phyloP scores from a whole-genome alignment of 1,140 invertebrate genomes.

The Cotesia typhae region DNA sequence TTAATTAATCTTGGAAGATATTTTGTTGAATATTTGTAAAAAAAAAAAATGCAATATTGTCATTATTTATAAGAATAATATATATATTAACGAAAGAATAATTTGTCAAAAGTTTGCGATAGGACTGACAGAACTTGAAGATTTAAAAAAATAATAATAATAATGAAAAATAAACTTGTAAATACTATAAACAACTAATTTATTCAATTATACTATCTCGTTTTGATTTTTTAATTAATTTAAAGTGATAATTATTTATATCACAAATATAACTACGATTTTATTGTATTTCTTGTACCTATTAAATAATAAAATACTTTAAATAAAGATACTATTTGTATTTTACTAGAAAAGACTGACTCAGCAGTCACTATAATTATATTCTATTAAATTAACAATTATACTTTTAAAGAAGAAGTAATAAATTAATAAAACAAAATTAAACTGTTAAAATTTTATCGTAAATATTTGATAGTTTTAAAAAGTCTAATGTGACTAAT shows the following conservation, averaged over 20 bases:
- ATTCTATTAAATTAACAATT: background rate
- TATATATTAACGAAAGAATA: no score
- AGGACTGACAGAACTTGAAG: background rate
- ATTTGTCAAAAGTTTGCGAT: background rate
- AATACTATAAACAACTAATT: conserved; percentile 24
- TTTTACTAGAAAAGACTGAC: conserved; percentile 14
- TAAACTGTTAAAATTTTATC: conserved; percentile 12
- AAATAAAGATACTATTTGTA: conserved; percentile 3
- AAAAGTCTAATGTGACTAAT: background rate
- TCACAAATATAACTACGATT: conserved; percentile 16
- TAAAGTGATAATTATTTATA: background rate
- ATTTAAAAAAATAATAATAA: background rate
- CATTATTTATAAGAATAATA: no score
- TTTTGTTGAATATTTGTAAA: no score
- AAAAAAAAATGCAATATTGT: no score
- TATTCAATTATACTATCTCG: conserved; percentile 25
- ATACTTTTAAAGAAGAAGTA: background rate
- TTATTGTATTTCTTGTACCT: conserved; percentile 10
- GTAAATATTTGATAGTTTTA: background rate
- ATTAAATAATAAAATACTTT: conserved; percentile 8
- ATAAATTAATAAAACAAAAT: background rate
- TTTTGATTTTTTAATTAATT: conserved; percentile 19
- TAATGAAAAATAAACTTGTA: conserved; percentile 9
- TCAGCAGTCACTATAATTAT: background rate
- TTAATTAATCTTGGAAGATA: background rate